These are phyloP conservation scores for Argentina silus DNA, from an alignment of 2,797 vertebrate species.

Conservation along the genomic window DNA sequence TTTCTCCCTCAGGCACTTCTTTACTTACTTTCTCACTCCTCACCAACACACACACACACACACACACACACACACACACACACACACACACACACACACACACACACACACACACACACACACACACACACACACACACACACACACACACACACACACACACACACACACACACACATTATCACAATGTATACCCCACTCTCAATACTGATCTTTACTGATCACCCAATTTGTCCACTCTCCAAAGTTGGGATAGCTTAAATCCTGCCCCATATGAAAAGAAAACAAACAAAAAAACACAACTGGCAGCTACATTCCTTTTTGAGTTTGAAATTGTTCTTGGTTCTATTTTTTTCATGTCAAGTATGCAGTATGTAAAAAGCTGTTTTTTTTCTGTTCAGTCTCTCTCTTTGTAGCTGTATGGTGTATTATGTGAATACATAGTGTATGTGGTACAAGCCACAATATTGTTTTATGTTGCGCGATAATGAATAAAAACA, in stretches of 20 bases:
- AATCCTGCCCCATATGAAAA: constrained; percentile 56
- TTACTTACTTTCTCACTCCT: constrained; percentile 51
- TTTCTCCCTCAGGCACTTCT: constrained; percentile 63
- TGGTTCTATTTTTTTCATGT: constrained; percentile 81
- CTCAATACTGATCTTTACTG: constrained; percentile 53
- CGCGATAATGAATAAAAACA: constrained; percentile 79
- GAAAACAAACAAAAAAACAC: constrained; percentile 65
- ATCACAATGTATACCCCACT: constrained; percentile 59
- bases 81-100: neutral
- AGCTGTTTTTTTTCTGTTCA: constrained; percentile 82
- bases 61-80: constrained; percentile 23
- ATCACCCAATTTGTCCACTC: constrained; percentile 59
- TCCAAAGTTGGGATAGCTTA: constrained; percentile 56
- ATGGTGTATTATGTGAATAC: constrained; percentile 89
- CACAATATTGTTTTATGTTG: constrained; percentile 88
- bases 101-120: neutral
- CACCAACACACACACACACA: constrained; percentile 62
- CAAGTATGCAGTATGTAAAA: constrained; percentile 88
- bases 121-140: neutral
- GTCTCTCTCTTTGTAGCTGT: constrained; percentile 87
- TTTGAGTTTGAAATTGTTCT: constrained; percentile 81
- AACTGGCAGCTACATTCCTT: constrained; percentile 87
- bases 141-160: constrained; percentile 41
- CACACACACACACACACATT: constrained; percentile 53
- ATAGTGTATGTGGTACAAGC: constrained; percentile 85